Conservation (phyloP, 2,888 invertebrate species). For the Seira sanloemensis region DNA sequence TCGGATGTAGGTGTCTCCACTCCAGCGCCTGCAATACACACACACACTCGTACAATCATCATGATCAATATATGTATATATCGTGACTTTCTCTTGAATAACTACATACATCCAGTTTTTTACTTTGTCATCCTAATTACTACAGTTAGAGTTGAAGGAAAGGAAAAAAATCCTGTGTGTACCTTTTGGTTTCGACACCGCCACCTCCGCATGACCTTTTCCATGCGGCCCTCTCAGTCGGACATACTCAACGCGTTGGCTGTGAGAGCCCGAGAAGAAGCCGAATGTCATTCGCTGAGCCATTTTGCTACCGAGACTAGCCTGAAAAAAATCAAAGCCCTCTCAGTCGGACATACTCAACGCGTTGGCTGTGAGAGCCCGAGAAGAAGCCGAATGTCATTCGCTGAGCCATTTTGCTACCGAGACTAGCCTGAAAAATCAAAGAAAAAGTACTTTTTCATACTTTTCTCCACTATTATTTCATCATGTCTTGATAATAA, state of each 20-base stretch:
- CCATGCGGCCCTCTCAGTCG: constrained; percentile 98
- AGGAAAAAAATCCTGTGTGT: constrained; percentile 23
- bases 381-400: constrained; percentile 96
- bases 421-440: constrained; percentile 92
- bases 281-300: constrained; percentile 97
- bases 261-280: constrained; percentile 84
- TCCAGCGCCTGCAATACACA: constrained; percentile 80
- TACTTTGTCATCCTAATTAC: no score
- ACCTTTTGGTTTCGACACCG: constrained; percentile 92
- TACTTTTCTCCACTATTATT: no score
- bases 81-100: no score
- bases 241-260: constrained; percentile 96
- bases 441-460: no score
- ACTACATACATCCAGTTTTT: no score
- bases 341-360: constrained; percentile 81
- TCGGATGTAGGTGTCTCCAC: constrained; percentile 97
- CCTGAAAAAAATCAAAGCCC: constrained; percentile 80
- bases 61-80: no score
- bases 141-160: neutral
- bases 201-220: constrained; percentile 97
- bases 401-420: constrained; percentile 95
- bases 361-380: constrained; percentile 83
- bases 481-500: no score
- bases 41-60: neutral
- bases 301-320: constrained; percentile 94